Conservation (phyloP, 2,888 invertebrate genomes). For the Seira ritae region DNA sequence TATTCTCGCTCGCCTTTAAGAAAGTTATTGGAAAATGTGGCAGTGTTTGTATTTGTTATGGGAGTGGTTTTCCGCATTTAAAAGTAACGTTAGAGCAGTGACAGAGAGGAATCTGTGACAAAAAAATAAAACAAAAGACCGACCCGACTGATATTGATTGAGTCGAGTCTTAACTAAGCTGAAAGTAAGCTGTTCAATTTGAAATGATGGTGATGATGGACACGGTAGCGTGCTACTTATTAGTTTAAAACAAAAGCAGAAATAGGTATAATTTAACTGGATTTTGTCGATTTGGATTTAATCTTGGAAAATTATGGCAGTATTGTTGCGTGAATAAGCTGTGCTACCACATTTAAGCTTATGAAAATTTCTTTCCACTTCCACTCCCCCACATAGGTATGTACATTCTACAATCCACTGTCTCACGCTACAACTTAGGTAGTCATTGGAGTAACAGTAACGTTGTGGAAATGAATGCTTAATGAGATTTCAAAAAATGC, state of each 20-base stretch:
- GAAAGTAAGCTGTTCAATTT: too few species aligned
- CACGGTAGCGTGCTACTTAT: neutral
- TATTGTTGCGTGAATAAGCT: constrained; percentile 5
- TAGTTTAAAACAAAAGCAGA: neutral
- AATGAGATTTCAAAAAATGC: constrained; percentile 16
- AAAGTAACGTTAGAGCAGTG: too few species aligned
- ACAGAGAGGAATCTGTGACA: too few species aligned
- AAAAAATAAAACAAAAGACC: too few species aligned
- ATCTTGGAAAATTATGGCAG: neutral
- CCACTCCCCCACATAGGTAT: neutral
- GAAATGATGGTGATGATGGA: too few species aligned
- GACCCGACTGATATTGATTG: too few species aligned
- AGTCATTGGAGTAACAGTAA: too few species aligned
- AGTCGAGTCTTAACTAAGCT: too few species aligned
- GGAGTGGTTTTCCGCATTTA: neutral
- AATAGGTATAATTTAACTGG: neutral
- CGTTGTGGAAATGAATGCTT: constrained; percentile 19
- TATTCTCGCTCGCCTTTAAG: neutral
- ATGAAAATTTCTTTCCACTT: neutral
- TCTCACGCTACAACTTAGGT: constrained; percentile 9
- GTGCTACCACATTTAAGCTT: neutral
- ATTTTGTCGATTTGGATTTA: neutral
- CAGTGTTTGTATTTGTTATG: neutral
- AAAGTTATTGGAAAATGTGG: constrained; percentile 39
- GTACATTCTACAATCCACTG: too few species aligned